Evolutionary conservation across 2,797 vertebrate species (phyloP), one percentile per base, ranked within the genome.

Genomic region (Coregonus ussuriensis): DNA sequence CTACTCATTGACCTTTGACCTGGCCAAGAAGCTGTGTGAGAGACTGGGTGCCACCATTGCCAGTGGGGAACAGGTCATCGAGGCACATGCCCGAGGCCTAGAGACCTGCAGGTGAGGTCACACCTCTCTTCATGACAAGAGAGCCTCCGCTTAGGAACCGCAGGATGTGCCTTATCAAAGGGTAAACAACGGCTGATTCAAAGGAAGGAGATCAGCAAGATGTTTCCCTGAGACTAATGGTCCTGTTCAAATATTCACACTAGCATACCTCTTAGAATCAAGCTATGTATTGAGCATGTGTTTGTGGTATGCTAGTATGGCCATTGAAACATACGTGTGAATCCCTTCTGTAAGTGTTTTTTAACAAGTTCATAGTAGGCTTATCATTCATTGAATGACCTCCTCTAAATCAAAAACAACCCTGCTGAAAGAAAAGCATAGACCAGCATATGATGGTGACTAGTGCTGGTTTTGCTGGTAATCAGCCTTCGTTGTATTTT

Each of bases 71-170:
- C 92, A 98, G 85, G 35, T 97, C 84, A 0, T 41, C 1, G 9
- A 5, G n/a, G 97, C 97, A 53, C 89, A 83, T 33, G 0, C 0
- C 0, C 29, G 37, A 0, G 83, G 77, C 0, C 94, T 98, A 88
- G 87, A 99, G 91, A 99, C 95, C 16, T 99, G 98, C 97, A 98
- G 98, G 98, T 99, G 81, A 90, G 86, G 51, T 15, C 16, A 72
- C 4, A 62, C 16, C 18, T 62, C 21, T 56, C 5, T 31, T 53
- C 4, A 72, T 56, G 29, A 54, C 29, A 33, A 72, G 3, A 6
- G 56, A 59, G n/a, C 56, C 7, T 59, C 56, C 5, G 56, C 15
- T 67, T 35, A 33, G 65, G 15, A 33, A 67, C 31, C 14, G 5
- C 29, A 67, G 65, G 13, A 16, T 5, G 1, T 35, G 31, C 31